Conservation (phyloP, 2,797 vertebrate species). For the Catostomus latipinnis region DNA sequence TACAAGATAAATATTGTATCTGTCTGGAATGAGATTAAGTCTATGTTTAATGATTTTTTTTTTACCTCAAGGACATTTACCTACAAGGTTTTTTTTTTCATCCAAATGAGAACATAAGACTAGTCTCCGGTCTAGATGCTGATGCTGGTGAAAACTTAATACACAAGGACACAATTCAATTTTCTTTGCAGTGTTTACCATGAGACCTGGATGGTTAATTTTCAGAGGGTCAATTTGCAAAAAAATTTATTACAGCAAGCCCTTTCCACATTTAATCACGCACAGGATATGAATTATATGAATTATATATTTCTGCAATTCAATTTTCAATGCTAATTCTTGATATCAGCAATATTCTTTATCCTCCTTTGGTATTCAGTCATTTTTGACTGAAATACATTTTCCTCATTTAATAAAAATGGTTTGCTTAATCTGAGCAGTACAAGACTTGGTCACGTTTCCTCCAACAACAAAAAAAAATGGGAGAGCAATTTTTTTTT, state of each 20-base stretch:
- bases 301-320: too few species aligned
- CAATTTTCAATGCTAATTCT: too few species aligned
- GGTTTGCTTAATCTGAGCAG: too few species aligned
- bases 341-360: too few species aligned
- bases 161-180: conserved; percentile 24
- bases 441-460: too few species aligned
- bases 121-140: background rate
- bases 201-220: conserved; percentile 6
- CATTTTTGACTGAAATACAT: too few species aligned
- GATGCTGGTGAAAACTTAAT: background rate
- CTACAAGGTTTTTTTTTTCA: background rate
- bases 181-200: conserved; percentile 12
- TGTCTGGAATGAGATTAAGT: conserved; percentile 17
- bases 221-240: conserved; percentile 1
- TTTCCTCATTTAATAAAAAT: too few species aligned
- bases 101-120: conserved; percentile 20
- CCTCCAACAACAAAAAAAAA: too few species aligned
- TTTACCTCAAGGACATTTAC: conserved; percentile 10
- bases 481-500: too few species aligned
- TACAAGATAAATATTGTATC: background rate
- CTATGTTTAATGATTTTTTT: conserved; percentile 15
- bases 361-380: too few species aligned
- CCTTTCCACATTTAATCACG: too few species aligned
- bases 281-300: too few species aligned
- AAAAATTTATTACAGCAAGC: background rate